Percentiles rank a stretch among this genome's conserved stretches.
Evolutionary conservation across 2,888 invertebrate genomes (phyloP).

Genomic region (Nomada hirtipes): DNA sequence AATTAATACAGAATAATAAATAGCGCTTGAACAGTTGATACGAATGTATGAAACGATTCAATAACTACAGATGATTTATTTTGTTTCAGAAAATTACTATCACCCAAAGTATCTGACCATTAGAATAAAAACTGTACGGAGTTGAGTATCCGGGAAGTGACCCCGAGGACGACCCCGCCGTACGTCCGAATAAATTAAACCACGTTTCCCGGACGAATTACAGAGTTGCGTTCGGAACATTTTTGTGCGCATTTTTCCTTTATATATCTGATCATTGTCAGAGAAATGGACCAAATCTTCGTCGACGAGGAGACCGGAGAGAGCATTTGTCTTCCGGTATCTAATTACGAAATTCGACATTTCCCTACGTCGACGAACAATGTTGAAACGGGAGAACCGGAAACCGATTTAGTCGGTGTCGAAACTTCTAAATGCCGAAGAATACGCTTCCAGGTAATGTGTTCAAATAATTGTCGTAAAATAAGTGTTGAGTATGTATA

Average conservation of each 20-base stretch:
- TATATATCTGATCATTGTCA: not conserved
- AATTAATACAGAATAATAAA: not conserved
- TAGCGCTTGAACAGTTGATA: not conserved
- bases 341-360: conserved; percentile 40
- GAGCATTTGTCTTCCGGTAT: conserved; percentile 64
- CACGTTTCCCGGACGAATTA: conserved; percentile 21
- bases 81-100: conserved; percentile 35
- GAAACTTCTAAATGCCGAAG: conserved; percentile 59
- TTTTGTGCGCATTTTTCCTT: not conserved
- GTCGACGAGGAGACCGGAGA: conserved; percentile 81
- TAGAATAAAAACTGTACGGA: conserved; percentile 55
- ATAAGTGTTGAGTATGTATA: not conserved
- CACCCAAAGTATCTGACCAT: conserved; percentile 27
- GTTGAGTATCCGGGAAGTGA: conserved; percentile 79
- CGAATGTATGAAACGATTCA: not conserved
- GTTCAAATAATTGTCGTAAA: not conserved
- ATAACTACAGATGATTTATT: conserved; percentile 8
- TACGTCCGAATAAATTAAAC: conserved; percentile 47
- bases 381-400: conserved; percentile 81
- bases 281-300: conserved; percentile 70
- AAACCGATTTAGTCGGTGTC: conserved; percentile 55
- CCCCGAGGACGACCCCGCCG: conserved; percentile 67
- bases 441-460: conserved; percentile 77
- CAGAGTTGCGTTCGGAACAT: conserved; percentile 8
- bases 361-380: conserved; percentile 69